A percentile compares a stretch with the other conserved stretches of the same genome.
Evolutionary conservation across 2,113 vertebrate species (phyloP).

Genomic region (Galemys pyrenaicus): DNA sequence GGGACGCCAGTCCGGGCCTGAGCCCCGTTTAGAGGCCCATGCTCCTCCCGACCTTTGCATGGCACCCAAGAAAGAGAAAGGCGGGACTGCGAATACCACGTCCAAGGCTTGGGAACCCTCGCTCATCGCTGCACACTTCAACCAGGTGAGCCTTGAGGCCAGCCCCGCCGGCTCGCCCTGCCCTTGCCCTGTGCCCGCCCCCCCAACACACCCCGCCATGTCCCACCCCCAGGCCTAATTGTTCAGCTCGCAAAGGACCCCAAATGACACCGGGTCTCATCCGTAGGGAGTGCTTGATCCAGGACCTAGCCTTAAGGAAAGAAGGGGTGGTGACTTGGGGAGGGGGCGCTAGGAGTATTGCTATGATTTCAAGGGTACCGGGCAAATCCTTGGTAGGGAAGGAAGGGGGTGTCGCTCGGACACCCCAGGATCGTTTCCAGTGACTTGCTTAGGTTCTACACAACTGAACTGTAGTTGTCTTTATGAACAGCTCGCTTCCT

Average conservation of each 20-base stretch:
- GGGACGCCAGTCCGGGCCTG: not conserved
- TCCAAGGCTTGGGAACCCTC: constrained; percentile 82
- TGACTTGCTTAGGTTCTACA: not conserved
- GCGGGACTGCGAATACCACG: not conserved
- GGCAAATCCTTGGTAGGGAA: not conserved
- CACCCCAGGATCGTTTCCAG: not conserved
- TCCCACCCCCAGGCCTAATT: rapidly evolving
- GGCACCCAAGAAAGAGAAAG: constrained; percentile 81
- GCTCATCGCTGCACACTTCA: constrained; percentile 81
- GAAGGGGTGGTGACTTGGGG: no score
- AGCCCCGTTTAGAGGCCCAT: not conserved
- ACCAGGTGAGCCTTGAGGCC: constrained; percentile 87
- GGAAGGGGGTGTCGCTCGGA: no score
- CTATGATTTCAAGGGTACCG: not conserved
- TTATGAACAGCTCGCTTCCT: not conserved
- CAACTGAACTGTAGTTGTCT: not conserved
- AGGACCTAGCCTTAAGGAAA: not conserved
- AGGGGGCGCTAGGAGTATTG: not conserved
- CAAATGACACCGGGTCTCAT: not conserved
- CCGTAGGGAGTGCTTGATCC: not conserved
- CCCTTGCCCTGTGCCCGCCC: rapidly evolving
- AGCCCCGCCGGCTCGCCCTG: no score
- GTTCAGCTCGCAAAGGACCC: not conserved
- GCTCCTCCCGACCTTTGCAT: constrained; percentile 63
- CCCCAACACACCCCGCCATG: rapidly evolving